Conservation (phyloP, 2,888 invertebrate genomes). For the Conistra vaccinii region DNA sequence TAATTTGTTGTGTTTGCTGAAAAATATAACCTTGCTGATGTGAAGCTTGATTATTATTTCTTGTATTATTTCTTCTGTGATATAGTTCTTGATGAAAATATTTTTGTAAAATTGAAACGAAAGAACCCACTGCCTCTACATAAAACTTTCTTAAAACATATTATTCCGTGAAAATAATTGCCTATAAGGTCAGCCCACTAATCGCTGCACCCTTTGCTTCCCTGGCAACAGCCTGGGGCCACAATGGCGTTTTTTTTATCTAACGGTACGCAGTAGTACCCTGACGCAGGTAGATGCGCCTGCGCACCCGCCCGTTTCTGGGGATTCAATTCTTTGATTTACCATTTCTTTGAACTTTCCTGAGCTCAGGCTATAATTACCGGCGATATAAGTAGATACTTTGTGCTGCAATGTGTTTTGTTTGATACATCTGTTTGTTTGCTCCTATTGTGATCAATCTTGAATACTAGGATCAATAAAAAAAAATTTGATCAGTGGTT, state of each 20-base stretch:
- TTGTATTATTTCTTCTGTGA: neutral
- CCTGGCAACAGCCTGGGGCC: conserved; percentile 70
- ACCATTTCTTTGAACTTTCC: conserved; percentile 74
- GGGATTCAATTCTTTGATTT: conserved; percentile 74
- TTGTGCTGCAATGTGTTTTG: conserved; percentile 58
- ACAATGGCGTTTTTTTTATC: conserved; percentile 70
- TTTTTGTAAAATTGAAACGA: conserved; percentile 3
- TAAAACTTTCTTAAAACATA: conserved; percentile 53
- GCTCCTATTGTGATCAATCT: conserved; percentile 29
- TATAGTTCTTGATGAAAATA: neutral
- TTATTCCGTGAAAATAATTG: conserved; percentile 57
- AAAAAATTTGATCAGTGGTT: neutral
- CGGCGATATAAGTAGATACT: conserved; percentile 52
- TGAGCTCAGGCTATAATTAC: conserved; percentile 60
- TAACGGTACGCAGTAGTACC: conserved; percentile 78
- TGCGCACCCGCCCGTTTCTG: conserved; percentile 69
- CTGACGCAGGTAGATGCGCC: conserved; percentile 80
- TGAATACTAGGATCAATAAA: neutral
- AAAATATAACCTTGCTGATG: conserved; percentile 19
- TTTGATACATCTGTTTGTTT: conserved; percentile 46
- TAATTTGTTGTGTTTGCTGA: conserved; percentile 15
- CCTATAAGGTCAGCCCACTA: conserved; percentile 73
- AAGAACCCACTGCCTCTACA: conserved; percentile 47
- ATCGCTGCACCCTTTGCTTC: conserved; percentile 78
- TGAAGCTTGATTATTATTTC: conserved; percentile 1